Base-by-base conservation (phyloP, 2,888 invertebrate species). In the Perithous albicinctus region DNA sequence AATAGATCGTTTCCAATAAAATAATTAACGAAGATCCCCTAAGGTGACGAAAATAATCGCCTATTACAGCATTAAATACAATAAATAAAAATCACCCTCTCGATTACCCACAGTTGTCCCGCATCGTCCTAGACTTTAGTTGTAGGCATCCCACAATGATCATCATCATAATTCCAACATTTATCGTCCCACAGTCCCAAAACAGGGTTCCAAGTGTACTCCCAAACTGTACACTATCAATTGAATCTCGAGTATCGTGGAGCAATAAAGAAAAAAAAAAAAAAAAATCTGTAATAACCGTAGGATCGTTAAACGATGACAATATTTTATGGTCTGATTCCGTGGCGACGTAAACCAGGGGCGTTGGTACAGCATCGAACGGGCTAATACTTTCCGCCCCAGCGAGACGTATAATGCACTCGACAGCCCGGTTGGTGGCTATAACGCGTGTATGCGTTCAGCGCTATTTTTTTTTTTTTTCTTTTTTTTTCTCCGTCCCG, bases 291-390 rank as follows among this genome's bases (percentile, higher is more conserved):
- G 7, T 61, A 32, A 73, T 43, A 43, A 63, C 6, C 43, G 29
- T 29, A 23, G 56, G 64, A 78, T 56, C 51, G 63, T 64, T 43
- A 23, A 15, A 35, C 41, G 54, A 67, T 72, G 23, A 18, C 15
- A 35, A 64, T 64, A 38, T 26, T 72, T 78, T 46, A 78, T 46
- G 64, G 46, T 48, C 46, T 32, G 38, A 66, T 72, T 54, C 63
- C 20, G 23, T 46, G 70, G 32, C 8, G 35, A 46, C 32, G 10
- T 20, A 20, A n/a, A 12, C 23, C 51, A 26, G 26, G 26, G 43
- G 43, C 43, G 51, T 43, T 10, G 41, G 41, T 5, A 10, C 23
- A 51, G 23, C n/a, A 56, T 29, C 15, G 15, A 56, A 56, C 23
- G 4, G 10, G 26, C 23, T 12, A n/a, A n/a, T n/a, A 15, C 29